Evolutionary conservation across 2,797 vertebrate species (phyloP).

Genomic region (Limosa lapponica): DNA sequence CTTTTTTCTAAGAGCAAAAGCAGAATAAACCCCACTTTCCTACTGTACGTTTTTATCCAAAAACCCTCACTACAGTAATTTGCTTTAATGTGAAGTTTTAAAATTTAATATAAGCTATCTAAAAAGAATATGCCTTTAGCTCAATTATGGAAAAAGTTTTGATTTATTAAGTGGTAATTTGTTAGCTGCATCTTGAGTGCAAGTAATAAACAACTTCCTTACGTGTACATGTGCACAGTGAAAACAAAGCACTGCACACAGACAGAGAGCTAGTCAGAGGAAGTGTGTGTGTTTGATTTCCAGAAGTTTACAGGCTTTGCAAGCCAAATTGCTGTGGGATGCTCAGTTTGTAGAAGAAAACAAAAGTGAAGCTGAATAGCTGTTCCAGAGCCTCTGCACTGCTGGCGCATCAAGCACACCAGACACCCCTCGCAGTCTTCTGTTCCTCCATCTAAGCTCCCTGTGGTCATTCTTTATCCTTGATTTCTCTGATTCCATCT

Average conservation of each 20-base stretch:
- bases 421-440: background rate
- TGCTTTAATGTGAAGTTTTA: background rate
- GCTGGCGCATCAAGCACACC: background rate
- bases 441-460: background rate
- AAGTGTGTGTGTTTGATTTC: background rate
- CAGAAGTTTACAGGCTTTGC: background rate
- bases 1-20: background rate
- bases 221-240: fast-evolving
- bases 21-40: background rate
- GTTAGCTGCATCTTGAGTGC: background rate
- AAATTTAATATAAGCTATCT: background rate
- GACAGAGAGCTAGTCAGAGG: background rate
- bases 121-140: background rate
- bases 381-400: background rate
- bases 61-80: background rate
- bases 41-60: background rate
- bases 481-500: background rate
- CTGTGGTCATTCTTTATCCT: background rate
- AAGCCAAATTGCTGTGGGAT: background rate
- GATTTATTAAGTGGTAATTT: background rate
- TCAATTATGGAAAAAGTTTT: background rate
- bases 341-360: background rate
- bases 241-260: background rate
- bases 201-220: background rate
- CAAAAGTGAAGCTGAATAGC: background rate